phyloP scores from a whole-genome alignment of 2,113 vertebrate genomes.

The Tragelaphus strepsiceros region DNA sequence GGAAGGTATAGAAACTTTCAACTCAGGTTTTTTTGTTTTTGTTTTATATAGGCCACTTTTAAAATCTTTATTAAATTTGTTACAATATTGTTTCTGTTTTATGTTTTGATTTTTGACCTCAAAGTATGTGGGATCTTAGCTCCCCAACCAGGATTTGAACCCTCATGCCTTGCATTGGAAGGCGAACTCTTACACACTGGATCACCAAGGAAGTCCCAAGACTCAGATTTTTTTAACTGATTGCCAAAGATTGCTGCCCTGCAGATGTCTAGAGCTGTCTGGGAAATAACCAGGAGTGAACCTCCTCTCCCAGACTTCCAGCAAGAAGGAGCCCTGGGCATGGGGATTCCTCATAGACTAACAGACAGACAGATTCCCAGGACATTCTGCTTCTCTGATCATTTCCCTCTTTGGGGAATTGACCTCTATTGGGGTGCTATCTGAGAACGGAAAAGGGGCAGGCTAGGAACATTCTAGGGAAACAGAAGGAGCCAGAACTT shows the following conservation, averaged over 20 bases:
- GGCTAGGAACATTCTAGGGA: background rate
- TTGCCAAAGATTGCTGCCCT: background rate
- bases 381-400: background rate
- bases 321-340: background rate
- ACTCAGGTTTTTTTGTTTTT: background rate
- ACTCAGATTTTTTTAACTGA: background rate
- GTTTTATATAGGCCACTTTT: background rate
- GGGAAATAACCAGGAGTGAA: background rate
- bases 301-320: background rate
- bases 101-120: background rate
- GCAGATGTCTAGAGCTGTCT: background rate
- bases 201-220: background rate
- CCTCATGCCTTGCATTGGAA: background rate
- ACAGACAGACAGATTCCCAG: background rate
- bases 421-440: background rate
- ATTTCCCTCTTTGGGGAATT: background rate
- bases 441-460: background rate
- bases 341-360: background rate
- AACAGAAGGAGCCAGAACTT: background rate
- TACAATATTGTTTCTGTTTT: background rate
- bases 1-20: background rate
- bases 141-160: background rate
- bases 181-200: background rate
- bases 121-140: background rate
- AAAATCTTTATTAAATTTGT: background rate